Evolutionary conservation across 2,113 vertebrate species (phyloP).

Genomic region (Procavia capensis): DNA sequence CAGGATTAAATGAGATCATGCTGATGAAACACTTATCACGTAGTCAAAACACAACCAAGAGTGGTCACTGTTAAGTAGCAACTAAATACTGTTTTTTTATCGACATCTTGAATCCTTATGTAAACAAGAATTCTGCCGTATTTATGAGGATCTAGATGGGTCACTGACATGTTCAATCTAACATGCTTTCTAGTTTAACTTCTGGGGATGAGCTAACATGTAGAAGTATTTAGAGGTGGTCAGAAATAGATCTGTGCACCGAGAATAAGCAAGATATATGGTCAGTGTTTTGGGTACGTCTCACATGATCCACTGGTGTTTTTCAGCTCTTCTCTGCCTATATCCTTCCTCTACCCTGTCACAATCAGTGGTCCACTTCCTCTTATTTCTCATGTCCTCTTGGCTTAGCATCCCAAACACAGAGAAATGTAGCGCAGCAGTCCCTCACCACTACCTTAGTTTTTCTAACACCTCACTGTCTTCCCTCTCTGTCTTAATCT

Average conservation of each 20-base stretch:
- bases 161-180: neutral
- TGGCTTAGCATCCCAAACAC: neutral
- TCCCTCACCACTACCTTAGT: rapidly evolving
- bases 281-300: neutral
- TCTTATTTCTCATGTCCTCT: neutral
- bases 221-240: neutral
- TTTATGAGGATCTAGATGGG: neutral
- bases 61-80: neutral
- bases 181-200: neutral
- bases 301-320: neutral
- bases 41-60: neutral
- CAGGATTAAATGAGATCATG: neutral
- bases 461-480: neutral
- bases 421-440: no score
- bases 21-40: neutral
- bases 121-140: neutral
- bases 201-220: neutral
- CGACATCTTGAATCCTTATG: neutral
- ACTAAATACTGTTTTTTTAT: neutral
- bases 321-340: neutral
- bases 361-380: neutral
- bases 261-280: neutral
- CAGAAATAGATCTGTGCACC: neutral
- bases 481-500: neutral
- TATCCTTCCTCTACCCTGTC: neutral